phyloP scores from a whole-genome alignment of 2,888 invertebrate genomes.

The Lamproptera curius region DNA sequence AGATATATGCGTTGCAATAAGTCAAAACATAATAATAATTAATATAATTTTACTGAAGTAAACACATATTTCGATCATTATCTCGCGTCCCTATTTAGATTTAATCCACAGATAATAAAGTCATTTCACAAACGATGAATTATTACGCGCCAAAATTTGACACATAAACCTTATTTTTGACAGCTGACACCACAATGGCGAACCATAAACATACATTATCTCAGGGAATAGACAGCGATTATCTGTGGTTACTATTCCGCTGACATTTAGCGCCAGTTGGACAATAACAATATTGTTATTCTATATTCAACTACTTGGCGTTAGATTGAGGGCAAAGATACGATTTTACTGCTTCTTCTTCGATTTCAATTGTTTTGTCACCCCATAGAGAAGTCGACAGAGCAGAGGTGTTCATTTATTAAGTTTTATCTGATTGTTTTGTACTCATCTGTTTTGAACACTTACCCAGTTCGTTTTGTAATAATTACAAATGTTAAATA shows the following conservation, averaged over 20 bases:
- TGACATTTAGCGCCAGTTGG: slow-evolving; percentile 17
- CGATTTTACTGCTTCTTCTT: not conserved
- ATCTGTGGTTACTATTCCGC: slow-evolving; percentile 10
- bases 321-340: slow-evolving; percentile 15
- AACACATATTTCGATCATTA: no score
- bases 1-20: no score
- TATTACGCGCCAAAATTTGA: slow-evolving; percentile 8
- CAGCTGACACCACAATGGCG: slow-evolving; percentile 7
- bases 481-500: not conserved
- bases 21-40: no score
- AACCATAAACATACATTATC: not conserved
- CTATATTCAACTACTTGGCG: slow-evolving; percentile 8
- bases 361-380: slow-evolving; percentile 8
- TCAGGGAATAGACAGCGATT: slow-evolving; percentile 2
- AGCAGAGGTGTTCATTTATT: slow-evolving; percentile 10
- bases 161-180: slow-evolving; percentile 10
- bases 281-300: slow-evolving; percentile 12
- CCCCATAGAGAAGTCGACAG: not conserved
- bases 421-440: slow-evolving; percentile 5
- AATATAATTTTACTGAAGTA: no score
- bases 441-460: not conserved
- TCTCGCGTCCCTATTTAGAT: no score
- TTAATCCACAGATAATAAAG: no score
- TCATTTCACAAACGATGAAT: not conserved
- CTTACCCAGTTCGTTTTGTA: no score